Conservation (phyloP, 1,140 invertebrate species). For the Littorina saxatilis region DNA sequence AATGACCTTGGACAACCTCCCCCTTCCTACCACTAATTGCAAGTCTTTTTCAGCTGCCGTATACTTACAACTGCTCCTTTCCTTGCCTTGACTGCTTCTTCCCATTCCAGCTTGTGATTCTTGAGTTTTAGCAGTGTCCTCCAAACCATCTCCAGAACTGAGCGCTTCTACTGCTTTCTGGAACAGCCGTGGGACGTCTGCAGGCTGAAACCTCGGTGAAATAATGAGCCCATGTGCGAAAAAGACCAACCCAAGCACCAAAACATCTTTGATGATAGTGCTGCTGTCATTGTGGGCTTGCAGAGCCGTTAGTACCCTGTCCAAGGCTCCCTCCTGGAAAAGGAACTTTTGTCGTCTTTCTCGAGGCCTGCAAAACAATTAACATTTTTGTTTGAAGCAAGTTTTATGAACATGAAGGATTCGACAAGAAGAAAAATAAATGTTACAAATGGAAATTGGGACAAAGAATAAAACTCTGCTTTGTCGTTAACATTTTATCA, state of each 20-base stretch:
- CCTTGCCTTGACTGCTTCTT: too few species aligned
- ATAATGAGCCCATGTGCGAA: not conserved
- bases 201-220: not conserved
- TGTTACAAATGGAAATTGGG: not conserved
- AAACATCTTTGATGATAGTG: slow-evolving; percentile 8
- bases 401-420: too few species aligned
- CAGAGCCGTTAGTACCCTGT: slow-evolving; percentile 7
- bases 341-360: slow-evolving; percentile 25
- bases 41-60: slow-evolving; percentile 1
- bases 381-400: too few species aligned
- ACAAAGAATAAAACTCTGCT: not conserved
- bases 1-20: slow-evolving; percentile 36
- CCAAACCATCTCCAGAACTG: not conserved
- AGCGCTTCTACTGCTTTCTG: slow-evolving; percentile 2
- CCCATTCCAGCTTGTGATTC: not conserved
- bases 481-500: too few species aligned
- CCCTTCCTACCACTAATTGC: slow-evolving; percentile 2
- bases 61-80: not conserved
- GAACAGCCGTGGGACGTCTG: not conserved
- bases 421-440: too few species aligned
- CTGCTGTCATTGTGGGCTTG: not conserved
- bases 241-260: not conserved
- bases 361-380: not conserved
- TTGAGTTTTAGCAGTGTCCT: not conserved
- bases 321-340: not conserved